Base-by-base conservation (phyloP, 2,797 vertebrate species). In the Babyrousa celebensis region DNA sequence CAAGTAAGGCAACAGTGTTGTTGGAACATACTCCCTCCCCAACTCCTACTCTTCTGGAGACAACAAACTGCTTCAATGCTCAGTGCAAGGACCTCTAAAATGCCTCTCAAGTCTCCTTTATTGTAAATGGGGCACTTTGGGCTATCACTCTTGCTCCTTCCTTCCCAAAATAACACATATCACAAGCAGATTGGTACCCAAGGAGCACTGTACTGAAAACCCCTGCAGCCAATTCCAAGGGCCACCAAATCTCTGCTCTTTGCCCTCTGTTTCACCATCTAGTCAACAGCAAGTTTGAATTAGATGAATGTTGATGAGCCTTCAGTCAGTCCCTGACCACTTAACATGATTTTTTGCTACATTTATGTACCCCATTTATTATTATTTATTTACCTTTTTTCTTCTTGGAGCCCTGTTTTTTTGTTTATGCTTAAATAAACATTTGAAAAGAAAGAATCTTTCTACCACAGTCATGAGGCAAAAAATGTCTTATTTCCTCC, bases 401-500 rank as follows among this genome's bases (percentile, higher is more conserved):
- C 70, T 87, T 67, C 21, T 62, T 48, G n/a, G 58, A 91, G 71
- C 43, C 3, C 43, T 58, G 72, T n/a, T 89, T 43, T 43, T 62
- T 70, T 58, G 23, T 52, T 70, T 91, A 77, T 48, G 32, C 48
- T 82, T 86, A 62, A 85, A 91, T 54, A 91, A 20, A 58, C 2
- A 85, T n/a, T 54, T 40, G 56, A 48, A 91, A 95, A 88, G 29
- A 79, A 83, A 16, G 4, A 72, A 29, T 32, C 29, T 74, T 95
- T 75, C 75, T 56, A 29, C 29, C 20, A 78, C 0, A 43, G 11
- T 16, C 48, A 70, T 58, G 36, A 94, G 67, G 12, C 85, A 32
- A 40, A 95, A 74, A 95, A 86, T 27, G 14, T 88, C 25, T 65
- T 65, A 48, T 92, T 80, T 71, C 9, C 60, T 48, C 92, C 71